A percentile compares a stretch with the other conserved stretches of the same genome.
phyloP scores from a whole-genome alignment of 2,797 vertebrate species.

The Scomberomorus guttatus region DNA sequence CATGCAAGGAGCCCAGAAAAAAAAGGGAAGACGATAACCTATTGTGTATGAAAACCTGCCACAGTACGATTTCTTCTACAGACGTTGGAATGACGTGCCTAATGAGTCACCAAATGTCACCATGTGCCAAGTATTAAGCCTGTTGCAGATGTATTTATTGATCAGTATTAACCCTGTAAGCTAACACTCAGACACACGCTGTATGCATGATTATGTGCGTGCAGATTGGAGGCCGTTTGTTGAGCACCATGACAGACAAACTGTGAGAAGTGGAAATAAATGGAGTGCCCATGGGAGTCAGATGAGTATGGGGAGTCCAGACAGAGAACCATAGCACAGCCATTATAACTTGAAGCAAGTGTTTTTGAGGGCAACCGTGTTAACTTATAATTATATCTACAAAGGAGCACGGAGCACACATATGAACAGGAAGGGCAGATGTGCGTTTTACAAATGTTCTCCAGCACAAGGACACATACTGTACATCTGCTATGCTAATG shows the following conservation, averaged over 20 bases:
- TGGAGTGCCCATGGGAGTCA: constrained; percentile 54
- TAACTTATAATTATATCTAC: constrained; percentile 39
- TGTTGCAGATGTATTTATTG: constrained; percentile 53
- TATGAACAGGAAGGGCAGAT: constrained; percentile 26
- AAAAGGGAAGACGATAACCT: neutral
- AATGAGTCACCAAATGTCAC: constrained; percentile 55
- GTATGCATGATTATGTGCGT: neutral
- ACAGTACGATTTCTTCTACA: constrained; percentile 26
- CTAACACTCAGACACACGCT: neutral
- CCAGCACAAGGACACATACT: constrained; percentile 15
- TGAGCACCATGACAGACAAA: constrained; percentile 40
- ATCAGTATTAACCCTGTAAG: constrained; percentile 52
- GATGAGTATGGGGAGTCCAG: constrained; percentile 57
- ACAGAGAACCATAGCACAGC: constrained; percentile 40
- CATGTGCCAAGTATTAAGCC: constrained; percentile 32
- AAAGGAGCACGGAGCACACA: constrained; percentile 1
- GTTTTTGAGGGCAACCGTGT: constrained; percentile 35
- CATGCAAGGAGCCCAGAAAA: constrained; percentile 8
- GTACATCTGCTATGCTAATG: constrained; percentile 48
- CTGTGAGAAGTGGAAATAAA: constrained; percentile 56
- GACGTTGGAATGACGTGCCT: constrained; percentile 48
- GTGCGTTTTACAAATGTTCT: constrained; percentile 42
- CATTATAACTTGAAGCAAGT: constrained; percentile 47
- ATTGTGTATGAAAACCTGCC: neutral
- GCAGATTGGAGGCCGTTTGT: constrained; percentile 15